phyloP scores from a whole-genome alignment of 1,140 invertebrate species.

The Drosophila yakuba region DNA sequence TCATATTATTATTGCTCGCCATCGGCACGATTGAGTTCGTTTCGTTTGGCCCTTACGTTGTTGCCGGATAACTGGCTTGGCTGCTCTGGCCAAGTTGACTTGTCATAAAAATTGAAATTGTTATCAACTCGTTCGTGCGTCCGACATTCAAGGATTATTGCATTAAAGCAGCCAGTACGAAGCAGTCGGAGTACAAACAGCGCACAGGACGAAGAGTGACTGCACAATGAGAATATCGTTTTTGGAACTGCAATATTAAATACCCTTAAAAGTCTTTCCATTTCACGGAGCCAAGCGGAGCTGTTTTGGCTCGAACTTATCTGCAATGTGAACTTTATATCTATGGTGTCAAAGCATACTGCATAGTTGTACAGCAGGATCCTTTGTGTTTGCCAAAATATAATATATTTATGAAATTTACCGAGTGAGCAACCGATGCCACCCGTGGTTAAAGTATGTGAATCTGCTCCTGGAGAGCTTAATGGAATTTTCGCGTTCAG shows the following conservation, averaged over 20 bases:
- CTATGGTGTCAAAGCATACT: no score
- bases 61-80: constrained; percentile 46
- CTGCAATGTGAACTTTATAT: no score
- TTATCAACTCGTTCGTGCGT: constrained; percentile 81
- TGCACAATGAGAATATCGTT: constrained; percentile 5
- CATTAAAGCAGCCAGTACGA: constrained; percentile 61
- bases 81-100: constrained; percentile 67
- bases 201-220: neutral
- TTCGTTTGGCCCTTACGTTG: constrained; percentile 54
- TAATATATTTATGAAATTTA: no score
- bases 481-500: constrained; percentile 55
- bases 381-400: no score
- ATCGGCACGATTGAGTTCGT: constrained; percentile 62
- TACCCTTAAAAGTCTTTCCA: neutral
- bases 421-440: no score
- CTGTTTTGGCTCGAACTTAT: no score
- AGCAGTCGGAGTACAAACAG: constrained; percentile 11
- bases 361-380: no score
- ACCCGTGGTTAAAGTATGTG: constrained; percentile 6
- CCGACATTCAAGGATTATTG: constrained; percentile 78
- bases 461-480: constrained; percentile 13
- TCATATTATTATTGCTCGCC: constrained; percentile 45
- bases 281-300: neutral
- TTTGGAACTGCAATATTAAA: constrained; percentile 5
- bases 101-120: constrained; percentile 84